Evolutionary conservation across 1,140 invertebrate genomes (phyloP).

Genomic region (Glomeris maerens): DNA sequence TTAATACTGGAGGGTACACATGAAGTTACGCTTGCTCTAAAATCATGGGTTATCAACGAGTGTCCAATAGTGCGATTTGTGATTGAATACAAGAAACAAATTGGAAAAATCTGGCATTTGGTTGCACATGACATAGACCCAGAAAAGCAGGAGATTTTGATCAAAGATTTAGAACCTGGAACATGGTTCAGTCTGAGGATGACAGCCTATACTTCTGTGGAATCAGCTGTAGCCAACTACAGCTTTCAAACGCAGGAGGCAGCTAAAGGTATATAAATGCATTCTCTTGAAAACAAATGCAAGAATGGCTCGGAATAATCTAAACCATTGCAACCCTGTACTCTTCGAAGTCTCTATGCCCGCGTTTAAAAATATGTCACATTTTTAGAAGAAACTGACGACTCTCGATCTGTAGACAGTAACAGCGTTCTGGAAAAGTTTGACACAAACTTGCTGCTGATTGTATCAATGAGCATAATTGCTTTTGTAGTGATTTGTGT

Average conservation of each 20-base stretch:
- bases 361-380: too few relatives aligned
- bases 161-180: conserved; percentile 77
- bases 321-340: too few relatives aligned
- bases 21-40: conserved; percentile 49
- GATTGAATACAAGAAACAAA: conserved; percentile 48
- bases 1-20: conserved; percentile 62
- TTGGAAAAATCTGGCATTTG: conserved; percentile 61
- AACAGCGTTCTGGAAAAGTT: too few relatives aligned
- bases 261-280: conserved; percentile 86
- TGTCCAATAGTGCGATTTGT: conserved; percentile 48
- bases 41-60: conserved; percentile 63
- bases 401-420: too few relatives aligned
- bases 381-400: too few relatives aligned
- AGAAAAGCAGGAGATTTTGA: conserved; percentile 68
- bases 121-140: conserved; percentile 84
- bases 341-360: too few relatives aligned
- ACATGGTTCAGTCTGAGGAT: conserved; percentile 80
- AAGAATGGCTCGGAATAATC: too few relatives aligned
- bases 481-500: too few relatives aligned
- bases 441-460: too few relatives aligned
- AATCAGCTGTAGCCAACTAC: conserved; percentile 82
- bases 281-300: too few relatives aligned
- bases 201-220: conserved; percentile 89
- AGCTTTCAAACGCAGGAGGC: conserved; percentile 90
- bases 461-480: too few relatives aligned